Percentiles rank a stretch among this genome's conserved stretches.
Evolutionary conservation across 2,888 invertebrate species (phyloP).

Genomic region (Byasa hedistus): DNA sequence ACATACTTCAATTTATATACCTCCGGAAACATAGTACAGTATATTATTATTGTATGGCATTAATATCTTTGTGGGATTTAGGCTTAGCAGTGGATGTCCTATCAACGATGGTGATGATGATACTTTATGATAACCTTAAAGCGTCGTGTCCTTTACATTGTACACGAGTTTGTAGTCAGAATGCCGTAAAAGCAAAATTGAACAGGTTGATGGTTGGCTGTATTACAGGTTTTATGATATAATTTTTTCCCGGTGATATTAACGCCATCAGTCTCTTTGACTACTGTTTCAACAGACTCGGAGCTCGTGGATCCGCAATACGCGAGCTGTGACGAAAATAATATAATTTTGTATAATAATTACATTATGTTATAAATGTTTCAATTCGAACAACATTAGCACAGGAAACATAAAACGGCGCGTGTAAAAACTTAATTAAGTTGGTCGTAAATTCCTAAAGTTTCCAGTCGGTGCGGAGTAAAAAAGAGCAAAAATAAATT

Average conservation of each 20-base stretch:
- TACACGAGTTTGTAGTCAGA: conserved; percentile 12
- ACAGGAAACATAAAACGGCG: neutral
- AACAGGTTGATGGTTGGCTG: conserved; percentile 23
- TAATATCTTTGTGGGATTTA: too few species aligned
- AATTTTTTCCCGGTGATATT: too few species aligned
- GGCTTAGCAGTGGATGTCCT: neutral
- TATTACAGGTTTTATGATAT: conserved; percentile 6
- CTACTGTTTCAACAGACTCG: too few species aligned
- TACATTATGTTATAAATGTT: neutral
- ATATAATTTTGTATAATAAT: too few species aligned
- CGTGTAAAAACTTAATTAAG: conserved; percentile 23
- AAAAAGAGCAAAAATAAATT: conserved; percentile 45
- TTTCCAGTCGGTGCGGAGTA: conserved; percentile 34
- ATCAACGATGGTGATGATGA: neutral
- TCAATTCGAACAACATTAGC: neutral
- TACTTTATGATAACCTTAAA: neutral
- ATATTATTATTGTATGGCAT: too few species aligned
- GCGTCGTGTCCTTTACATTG: conserved; percentile 1
- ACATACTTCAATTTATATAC: neutral
- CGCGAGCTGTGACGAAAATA: too few species aligned
- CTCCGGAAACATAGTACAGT: neutral
- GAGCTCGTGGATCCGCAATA: too few species aligned
- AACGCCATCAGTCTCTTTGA: too few species aligned
- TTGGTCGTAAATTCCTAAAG: conserved; percentile 27
- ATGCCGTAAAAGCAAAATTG: conserved; percentile 25